A percentile compares a stretch with the other conserved stretches of the same genome.
These are phyloP conservation scores for Periophthalmus magnuspinnatus DNA, from an alignment of 2,797 vertebrate genomes.

Conservation along the genomic window DNA sequence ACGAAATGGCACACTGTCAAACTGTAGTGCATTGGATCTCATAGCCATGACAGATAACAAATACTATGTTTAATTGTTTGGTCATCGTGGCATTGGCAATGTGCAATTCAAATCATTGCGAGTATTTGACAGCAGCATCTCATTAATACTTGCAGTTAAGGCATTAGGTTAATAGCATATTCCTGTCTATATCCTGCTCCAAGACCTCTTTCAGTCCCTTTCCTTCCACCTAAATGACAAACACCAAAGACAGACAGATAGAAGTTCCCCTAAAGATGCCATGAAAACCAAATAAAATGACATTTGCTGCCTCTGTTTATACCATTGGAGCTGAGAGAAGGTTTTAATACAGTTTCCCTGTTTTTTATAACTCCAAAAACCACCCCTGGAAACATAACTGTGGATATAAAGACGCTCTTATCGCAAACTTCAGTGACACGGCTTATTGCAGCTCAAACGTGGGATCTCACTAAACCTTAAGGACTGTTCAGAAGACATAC, in stretches of 20 bases:
- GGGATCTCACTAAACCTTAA: slow-evolving; percentile 1
- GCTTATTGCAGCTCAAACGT: slow-evolving; percentile 3
- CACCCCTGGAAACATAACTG: slow-evolving; percentile 1
- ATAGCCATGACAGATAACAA: background rate
- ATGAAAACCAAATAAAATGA: slow-evolving; percentile 21
- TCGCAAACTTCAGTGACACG: background rate
- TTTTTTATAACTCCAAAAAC: slow-evolving; percentile 13
- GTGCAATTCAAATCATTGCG: no score
- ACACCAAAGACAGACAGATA: slow-evolving; percentile 17
- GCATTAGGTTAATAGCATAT: background rate
- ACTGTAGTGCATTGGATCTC: no score
- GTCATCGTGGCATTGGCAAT: no score
- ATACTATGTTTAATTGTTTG: no score
- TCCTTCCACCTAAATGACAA: slow-evolving; percentile 24
- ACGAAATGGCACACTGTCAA: no score
- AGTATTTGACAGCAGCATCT: background rate
- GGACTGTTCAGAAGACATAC: slow-evolving; percentile 7
- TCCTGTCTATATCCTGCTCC: background rate
- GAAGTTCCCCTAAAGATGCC: slow-evolving; percentile 9
- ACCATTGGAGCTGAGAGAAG: slow-evolving; percentile 3
- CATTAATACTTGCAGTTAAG: background rate
- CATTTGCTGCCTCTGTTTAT: background rate
- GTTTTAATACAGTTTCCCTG: slow-evolving; percentile 7
- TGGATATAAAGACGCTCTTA: background rate
- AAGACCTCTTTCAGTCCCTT: background rate